A percentile compares a stretch with the other conserved stretches of the same genome.
phyloP scores from a whole-genome alignment of 2,113 vertebrate species.

The Plecotus auritus region DNA sequence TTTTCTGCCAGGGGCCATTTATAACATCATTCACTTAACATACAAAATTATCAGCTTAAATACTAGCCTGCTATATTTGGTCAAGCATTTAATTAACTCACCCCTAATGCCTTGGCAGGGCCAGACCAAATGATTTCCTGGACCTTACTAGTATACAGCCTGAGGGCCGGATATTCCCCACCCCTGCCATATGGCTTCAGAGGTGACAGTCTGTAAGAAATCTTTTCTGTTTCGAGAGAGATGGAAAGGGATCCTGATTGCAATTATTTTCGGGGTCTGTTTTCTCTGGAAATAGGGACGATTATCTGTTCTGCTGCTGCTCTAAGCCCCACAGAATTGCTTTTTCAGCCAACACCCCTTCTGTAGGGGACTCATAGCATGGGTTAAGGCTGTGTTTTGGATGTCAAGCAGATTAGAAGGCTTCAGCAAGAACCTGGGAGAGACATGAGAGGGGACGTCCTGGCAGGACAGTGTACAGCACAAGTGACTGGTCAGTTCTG shows the following conservation, averaged over 20 bases:
- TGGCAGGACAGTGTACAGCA: neutral
- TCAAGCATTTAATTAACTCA: too few relatives aligned
- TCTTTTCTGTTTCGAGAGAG: neutral
- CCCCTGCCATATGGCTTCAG: neutral
- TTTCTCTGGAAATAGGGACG: neutral
- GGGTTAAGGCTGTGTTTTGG: neutral
- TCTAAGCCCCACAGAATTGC: neutral
- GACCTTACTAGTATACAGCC: too few relatives aligned
- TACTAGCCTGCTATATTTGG: too few relatives aligned
- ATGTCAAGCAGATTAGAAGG: neutral
- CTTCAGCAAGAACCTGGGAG: too few relatives aligned
- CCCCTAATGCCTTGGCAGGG: too few relatives aligned
- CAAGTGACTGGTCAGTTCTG: neutral
- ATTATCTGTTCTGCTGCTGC: neutral
- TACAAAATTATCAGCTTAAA: too few relatives aligned
- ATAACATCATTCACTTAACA: too few relatives aligned
- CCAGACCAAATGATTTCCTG: too few relatives aligned
- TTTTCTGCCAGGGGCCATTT: too few relatives aligned
- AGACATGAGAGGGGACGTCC: neutral
- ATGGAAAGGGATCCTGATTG: neutral
- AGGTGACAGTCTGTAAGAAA: neutral
- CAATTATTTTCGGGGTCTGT: neutral
- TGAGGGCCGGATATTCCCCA: too few relatives aligned
- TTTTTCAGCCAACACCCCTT: neutral
- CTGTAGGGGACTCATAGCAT: neutral